Evolutionary conservation across 2,888 invertebrate genomes (phyloP), one percentile per base, ranked within the genome.

Genomic region (Melangyna quadrimaculata): DNA sequence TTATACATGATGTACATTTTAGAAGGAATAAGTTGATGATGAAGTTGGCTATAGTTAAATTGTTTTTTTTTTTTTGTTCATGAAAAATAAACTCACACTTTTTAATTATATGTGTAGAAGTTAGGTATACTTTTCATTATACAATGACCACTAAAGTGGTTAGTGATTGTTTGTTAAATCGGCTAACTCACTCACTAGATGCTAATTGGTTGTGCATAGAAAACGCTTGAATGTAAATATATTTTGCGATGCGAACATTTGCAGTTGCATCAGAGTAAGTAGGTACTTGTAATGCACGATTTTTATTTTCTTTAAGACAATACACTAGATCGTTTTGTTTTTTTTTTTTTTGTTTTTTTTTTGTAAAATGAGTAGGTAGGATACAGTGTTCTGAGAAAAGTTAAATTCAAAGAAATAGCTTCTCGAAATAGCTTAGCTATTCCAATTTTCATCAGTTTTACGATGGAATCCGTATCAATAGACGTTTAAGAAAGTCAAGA

Each of bases 141-240:
- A 80, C 80, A 84, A 84, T 80, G 69, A 35, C 67, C 75, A 84
- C 84, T 80, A 72, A 80, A 72, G 81, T 86, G 61, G 71, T 87
- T 87, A 87, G 87, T 82, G 69, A 63, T 69, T 59, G 65, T 75
- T 87, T 82, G 87, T 75, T 87, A 87, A 87, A 71, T 87, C 51
- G 57, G 55, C 74, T 78, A 87, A 78, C 71, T 70, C 72, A 78
- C 71, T 70, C 72, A 70, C 73, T 70, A 77, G 63, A 72, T 32
- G 84, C 79, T 87, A 87, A 87, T 87, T 87, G 63, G 67, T 71
- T 86, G 67, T 65, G 78, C 65, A 71, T 71, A 78, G 74, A 78
- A 71, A 78, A 83, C 71, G 73, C 59, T 73, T 69, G 57, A 45
- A 78, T 73, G 73, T 69, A 63, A 73, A 74, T 75, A 75, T 37